Evolutionary conservation across 2,797 vertebrate species (phyloP), one percentile per base, ranked within the genome.

Genomic region (Hoplostethus atlanticus): DNA sequence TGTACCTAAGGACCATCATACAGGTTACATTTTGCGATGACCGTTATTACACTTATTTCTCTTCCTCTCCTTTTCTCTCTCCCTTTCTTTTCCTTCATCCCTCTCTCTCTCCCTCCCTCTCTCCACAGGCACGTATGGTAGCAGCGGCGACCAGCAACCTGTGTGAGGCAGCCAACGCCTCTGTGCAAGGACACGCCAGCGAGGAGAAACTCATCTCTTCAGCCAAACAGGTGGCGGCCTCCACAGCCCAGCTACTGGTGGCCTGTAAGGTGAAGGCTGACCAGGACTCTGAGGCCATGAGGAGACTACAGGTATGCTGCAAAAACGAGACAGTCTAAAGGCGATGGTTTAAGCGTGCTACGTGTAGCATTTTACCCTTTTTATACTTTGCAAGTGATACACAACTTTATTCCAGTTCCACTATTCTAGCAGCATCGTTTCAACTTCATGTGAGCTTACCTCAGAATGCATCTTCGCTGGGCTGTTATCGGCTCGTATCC

Each of bases 191-290:
- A 63, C 96, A 97, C 0, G 96, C 96, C 87, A 97, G 96, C 0
- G 96, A 97, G 72, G 96, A 97, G 92, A 97, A 97, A 76, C 95
- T 97, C 76, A 97, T 97, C 91, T 97, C 96, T 6, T 97, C 96
- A 0, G 96, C 96, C 77, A 97, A 97, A 87, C 96, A 97, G 86
- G 96, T 97, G 21, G 96, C 96, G 0, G 96, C 96, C 6, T 97
- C 96, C 76, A 97, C 96, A 0, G 96, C 96, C 3, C 96, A 97
- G 86, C 82, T 97, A 68, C 94, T 97, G 51, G 96, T 97, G 84
- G 96, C 96, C 79, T 97, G 96, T 84, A 97, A 97, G 89, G 96
- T 97, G 83, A 97, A 97, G 83, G 96, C 96, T 9, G 95, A 97
- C 77, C 95, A 96, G 78, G 96, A 96, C 70, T 97, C 96, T 0